Conservation (phyloP, 2,888 invertebrate genomes). For the Ichneumoninae sp. region DNA sequence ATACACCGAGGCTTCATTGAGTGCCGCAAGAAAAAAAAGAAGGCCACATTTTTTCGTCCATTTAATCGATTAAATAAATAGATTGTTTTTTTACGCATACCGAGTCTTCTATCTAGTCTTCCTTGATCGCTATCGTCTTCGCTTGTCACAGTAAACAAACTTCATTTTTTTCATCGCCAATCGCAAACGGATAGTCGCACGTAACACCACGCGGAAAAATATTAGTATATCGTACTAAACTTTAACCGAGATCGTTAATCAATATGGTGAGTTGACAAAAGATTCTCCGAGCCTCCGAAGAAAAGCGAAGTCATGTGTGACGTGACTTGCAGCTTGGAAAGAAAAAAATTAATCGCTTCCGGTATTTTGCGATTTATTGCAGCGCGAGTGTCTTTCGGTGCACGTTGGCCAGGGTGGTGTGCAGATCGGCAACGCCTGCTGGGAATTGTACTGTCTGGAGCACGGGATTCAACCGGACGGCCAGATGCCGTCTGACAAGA, state of each 20-base stretch:
- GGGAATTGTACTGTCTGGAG: constrained; percentile 93
- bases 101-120: constrained; percentile 38
- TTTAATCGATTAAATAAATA: neutral
- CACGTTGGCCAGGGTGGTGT: constrained; percentile 94
- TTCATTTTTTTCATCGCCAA: constrained; percentile 63
- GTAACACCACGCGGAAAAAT: constrained; percentile 32
- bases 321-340: neutral
- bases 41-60: neutral
- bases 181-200: constrained; percentile 42
- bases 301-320: neutral
- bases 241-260: constrained; percentile 9
- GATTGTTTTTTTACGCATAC: constrained; percentile 6
- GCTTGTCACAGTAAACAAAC: constrained; percentile 61
- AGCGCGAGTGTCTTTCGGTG: constrained; percentile 94
- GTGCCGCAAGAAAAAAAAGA: neutral
- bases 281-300: neutral
- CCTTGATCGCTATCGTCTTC: constrained; percentile 46
- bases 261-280: constrained; percentile 38
- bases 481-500: constrained; percentile 93
- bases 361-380: constrained; percentile 72
- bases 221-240: constrained; percentile 27
- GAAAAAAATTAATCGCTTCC: neutral
- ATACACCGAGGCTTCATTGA: neutral
- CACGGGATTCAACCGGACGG: constrained; percentile 94
- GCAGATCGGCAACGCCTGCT: constrained; percentile 94